Conservation (phyloP, 2,113 vertebrate genomes). For the Rhabdomys dilectus region DNA sequence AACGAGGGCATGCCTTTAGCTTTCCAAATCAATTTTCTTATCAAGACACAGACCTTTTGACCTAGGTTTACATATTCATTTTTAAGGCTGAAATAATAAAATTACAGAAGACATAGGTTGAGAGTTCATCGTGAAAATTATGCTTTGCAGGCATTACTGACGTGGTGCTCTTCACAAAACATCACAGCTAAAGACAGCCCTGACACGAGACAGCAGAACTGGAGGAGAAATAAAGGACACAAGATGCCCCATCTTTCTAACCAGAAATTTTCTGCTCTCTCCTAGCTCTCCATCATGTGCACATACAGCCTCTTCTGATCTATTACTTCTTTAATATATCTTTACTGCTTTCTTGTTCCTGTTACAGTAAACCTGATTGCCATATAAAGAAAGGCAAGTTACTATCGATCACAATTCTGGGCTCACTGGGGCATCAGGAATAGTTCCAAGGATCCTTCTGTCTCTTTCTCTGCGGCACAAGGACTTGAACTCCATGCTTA, state of each 20-base stretch:
- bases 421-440: background rate
- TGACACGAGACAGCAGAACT: background rate
- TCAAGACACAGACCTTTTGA: conserved; percentile 76
- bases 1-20: conserved; percentile 67
- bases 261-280: background rate
- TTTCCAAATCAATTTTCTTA: conserved; percentile 70
- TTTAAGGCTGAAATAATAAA: conserved; percentile 72
- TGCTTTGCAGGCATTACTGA: conserved; percentile 27
- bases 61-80: conserved; percentile 73
- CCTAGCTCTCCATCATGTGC: background rate
- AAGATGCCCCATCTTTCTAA: background rate
- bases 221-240: conserved; percentile 12
- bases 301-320: background rate
- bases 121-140: conserved; percentile 71
- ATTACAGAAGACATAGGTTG: conserved; percentile 62
- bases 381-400: background rate
- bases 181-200: background rate
- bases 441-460: background rate
- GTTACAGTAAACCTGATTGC: background rate
- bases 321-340: background rate
- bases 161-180: conserved; percentile 32
- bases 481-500: background rate
- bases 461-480: background rate
- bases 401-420: background rate
- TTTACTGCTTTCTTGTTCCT: background rate